Evolutionary conservation across 1,140 invertebrate species (phyloP).

Genomic region (Cotesia typhae): DNA sequence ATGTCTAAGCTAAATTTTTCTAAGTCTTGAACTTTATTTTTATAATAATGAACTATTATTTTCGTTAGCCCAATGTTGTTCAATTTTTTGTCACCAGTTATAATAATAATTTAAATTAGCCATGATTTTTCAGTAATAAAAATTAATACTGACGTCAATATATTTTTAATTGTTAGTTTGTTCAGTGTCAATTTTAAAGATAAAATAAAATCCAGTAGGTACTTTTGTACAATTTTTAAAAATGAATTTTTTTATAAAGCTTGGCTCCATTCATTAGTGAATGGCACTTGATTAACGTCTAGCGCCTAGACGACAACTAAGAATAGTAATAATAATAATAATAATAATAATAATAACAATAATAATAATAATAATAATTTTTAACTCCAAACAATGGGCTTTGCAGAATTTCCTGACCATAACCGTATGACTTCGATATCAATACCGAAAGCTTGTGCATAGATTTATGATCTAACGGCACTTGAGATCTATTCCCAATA

Average conservation of each 20-base stretch:
- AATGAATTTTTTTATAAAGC: conserved; percentile 7
- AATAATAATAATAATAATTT: not conserved
- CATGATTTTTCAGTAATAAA: no score
- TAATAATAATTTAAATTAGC: no score
- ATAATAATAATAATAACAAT: no score
- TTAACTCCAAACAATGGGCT: conserved; percentile 13
- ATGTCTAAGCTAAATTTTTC: conserved; percentile 38
- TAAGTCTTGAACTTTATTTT: conserved; percentile 22
- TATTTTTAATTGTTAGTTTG: not conserved
- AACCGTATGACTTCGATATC: not conserved
- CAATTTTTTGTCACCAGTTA: conserved; percentile 9
- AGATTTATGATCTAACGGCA: conserved; percentile 26
- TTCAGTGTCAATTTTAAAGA: not conserved
- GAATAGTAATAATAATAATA: not conserved
- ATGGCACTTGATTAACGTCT: conserved; percentile 14
- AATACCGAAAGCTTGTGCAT: conserved; percentile 13
- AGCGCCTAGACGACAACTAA: not conserved
- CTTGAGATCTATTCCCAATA: conserved; percentile 23
- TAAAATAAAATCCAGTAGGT: no score
- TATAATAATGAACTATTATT: no score
- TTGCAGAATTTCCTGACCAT: not conserved
- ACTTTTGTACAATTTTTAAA: conserved; percentile 3
- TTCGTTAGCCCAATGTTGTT: conserved; percentile 19
- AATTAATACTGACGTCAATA: conserved; percentile 11
- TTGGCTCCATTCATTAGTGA: conserved; percentile 16